Evolutionary conservation across 2,113 vertebrate genomes (phyloP).

Genomic region (Rhombomys opimus): DNA sequence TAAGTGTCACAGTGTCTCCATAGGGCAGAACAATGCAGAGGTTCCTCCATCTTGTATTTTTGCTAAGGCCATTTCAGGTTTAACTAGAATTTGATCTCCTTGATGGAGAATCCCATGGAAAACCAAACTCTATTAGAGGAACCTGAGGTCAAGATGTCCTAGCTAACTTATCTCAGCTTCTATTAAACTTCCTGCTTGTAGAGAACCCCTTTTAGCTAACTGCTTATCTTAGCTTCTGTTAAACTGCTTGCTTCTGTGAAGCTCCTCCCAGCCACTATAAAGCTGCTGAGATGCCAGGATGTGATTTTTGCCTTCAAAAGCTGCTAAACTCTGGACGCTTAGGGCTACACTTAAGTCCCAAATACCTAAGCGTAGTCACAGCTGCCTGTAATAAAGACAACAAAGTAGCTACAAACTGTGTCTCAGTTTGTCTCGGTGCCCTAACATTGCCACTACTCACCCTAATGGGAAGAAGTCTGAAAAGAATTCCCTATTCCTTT

Average conservation of each 20-base stretch:
- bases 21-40: not conserved
- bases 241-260: not conserved
- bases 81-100: not conserved
- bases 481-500: no score
- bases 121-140: not conserved
- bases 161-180: not conserved
- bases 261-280: not conserved
- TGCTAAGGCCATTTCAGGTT: not conserved
- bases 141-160: not conserved
- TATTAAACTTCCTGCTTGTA: not conserved
- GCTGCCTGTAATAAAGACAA: no score
- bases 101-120: not conserved
- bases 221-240: not conserved
- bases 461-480: no score
- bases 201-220: not conserved
- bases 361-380: not conserved
- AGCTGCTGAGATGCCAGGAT: not conserved
- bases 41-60: not conserved
- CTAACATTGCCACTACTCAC: no score
- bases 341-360: not conserved
- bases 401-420: not conserved
- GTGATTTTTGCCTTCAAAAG: not conserved
- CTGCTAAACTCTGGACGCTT: not conserved
- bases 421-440: no score
- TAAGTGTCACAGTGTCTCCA: not conserved